Conservation (phyloP, 2,113 vertebrate genomes). For the Peromyscus leucopus region DNA sequence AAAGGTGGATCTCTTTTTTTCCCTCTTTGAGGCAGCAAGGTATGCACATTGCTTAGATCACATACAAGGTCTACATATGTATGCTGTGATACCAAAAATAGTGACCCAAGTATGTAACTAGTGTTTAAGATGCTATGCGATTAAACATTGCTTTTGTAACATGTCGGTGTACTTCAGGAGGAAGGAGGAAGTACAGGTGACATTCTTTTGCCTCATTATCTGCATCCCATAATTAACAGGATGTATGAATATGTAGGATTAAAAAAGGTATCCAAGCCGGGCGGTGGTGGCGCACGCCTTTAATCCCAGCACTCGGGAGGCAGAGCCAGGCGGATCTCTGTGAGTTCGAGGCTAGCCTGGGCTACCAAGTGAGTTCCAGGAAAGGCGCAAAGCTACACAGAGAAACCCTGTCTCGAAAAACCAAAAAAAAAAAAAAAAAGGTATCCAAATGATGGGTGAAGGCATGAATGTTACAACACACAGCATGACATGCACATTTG, state of each 20-base stretch:
- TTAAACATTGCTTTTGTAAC: constrained; percentile 49
- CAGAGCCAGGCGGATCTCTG: too few species aligned
- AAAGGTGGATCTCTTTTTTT: neutral
- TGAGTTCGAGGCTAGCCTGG: too few species aligned
- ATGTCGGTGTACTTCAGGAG: neutral
- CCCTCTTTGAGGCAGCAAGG: neutral
- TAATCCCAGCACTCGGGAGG: too few species aligned
- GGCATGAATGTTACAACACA: neutral
- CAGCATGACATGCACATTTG: neutral
- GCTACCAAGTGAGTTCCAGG: too few species aligned
- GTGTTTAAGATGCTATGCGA: constrained; percentile 6
- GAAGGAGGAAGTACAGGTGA: constrained; percentile 41
- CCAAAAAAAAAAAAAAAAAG: too few species aligned
- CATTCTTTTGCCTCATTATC: constrained; percentile 38
- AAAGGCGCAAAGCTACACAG: too few species aligned
- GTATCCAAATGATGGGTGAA: constrained; percentile 15
- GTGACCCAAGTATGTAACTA: neutral
- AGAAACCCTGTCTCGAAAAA: too few species aligned
- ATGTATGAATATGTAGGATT: constrained; percentile 10
- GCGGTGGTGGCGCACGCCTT: too few species aligned
- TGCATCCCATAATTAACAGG: neutral
- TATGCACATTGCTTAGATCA: neutral
- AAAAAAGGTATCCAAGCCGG: neutral
- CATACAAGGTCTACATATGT: neutral
- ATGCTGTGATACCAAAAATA: neutral